Percentiles rank a stretch among this genome's conserved stretches.
Conservation (phyloP, 2,888 invertebrate species). For the Homarus gammarus region DNA sequence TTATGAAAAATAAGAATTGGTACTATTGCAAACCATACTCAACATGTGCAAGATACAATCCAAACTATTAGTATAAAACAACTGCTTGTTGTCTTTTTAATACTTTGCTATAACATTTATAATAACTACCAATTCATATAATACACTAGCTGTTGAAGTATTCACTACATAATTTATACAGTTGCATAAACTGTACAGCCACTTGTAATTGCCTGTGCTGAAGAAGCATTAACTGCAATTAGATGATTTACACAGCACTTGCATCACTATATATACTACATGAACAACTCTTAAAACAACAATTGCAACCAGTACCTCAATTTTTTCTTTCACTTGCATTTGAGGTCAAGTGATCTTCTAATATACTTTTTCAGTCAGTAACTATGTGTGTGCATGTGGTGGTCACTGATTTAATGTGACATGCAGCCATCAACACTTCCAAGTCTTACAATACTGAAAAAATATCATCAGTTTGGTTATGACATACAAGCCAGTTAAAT, state of each 20-base stretch:
- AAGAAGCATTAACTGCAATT: conserved; percentile 21
- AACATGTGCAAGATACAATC: conserved; percentile 54
- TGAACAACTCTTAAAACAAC: not conserved
- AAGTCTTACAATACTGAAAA: too few relatives aligned
- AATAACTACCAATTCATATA: conserved; percentile 27
- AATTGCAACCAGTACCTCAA: not conserved
- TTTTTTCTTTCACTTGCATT: too few relatives aligned
- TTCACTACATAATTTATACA: conserved; percentile 29
- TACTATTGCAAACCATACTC: conserved; percentile 55
- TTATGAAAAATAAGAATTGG: conserved; percentile 56
- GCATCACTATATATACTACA: not conserved
- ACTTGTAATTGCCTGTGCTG: conserved; percentile 28
- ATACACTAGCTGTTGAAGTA: conserved; percentile 39
- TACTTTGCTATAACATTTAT: conserved; percentile 47
- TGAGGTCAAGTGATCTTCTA: too few relatives aligned
- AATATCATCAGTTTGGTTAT: too few relatives aligned
- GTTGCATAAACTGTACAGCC: conserved; percentile 32
- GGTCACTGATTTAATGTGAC: too few relatives aligned
- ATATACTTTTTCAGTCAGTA: too few relatives aligned
- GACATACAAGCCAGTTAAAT: too few relatives aligned
- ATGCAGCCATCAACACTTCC: too few relatives aligned
- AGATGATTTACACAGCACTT: not conserved
- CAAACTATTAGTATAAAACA: conserved; percentile 55
- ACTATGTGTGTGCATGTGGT: too few relatives aligned
- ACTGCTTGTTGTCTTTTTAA: conserved; percentile 45